Conservation (phyloP, 1,140 invertebrate species). For the Pseudomyrmex sp. region DNA sequence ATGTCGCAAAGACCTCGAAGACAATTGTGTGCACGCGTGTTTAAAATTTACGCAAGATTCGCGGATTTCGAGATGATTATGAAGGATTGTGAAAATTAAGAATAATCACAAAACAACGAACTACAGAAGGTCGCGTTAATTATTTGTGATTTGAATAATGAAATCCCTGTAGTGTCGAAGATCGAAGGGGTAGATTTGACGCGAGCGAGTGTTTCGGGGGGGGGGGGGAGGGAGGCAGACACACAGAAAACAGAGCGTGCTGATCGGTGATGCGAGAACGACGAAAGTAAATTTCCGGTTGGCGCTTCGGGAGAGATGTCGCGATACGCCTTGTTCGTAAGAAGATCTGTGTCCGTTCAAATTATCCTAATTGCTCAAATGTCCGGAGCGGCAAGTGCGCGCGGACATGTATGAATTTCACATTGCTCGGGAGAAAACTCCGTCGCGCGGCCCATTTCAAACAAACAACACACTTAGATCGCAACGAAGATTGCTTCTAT, state of each 20-base stretch:
- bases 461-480: too few relatives aligned
- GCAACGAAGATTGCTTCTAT: too few relatives aligned
- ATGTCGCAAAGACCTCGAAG: not conserved
- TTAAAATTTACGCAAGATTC: not conserved
- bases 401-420: not conserved
- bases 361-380: conserved; percentile 39
- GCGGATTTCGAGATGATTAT: too few relatives aligned
- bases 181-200: not conserved
- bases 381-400: not conserved
- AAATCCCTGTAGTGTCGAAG: not conserved
- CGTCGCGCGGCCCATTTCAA: not conserved
- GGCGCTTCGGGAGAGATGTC: conserved; percentile 16
- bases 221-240: not conserved
- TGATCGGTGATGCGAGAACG: conserved; percentile 50
- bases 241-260: conserved; percentile 45
- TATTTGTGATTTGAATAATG: too few relatives aligned
- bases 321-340: conserved; percentile 22
- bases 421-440: not conserved
- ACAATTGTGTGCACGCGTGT: not conserved
- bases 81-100: too few relatives aligned
- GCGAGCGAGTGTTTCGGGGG: not conserved
- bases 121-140: too few relatives aligned
- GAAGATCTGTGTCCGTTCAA: conserved; percentile 15
- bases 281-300: conserved; percentile 48
- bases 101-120: too few relatives aligned